These are phyloP conservation scores for Zygaena filipendulae DNA, from an alignment of 2,888 invertebrate species.

Conservation along the genomic window DNA sequence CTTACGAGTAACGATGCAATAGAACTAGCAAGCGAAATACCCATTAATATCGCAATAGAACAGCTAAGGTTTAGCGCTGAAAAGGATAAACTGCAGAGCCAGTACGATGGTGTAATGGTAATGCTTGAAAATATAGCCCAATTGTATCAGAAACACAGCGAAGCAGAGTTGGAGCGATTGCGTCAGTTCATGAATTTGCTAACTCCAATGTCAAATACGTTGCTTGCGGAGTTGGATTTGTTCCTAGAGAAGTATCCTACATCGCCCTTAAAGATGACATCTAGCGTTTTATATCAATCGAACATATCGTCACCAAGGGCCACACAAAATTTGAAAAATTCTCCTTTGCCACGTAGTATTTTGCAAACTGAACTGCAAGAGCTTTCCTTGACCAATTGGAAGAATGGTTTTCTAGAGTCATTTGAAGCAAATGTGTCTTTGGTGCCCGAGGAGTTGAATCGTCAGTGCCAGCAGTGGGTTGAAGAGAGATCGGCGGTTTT, in stretches of 20 bases:
- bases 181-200: conserved; percentile 39
- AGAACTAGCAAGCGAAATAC: conserved; percentile 37
- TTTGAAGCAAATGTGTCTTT: conserved; percentile 31
- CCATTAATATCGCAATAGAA: conserved; percentile 38
- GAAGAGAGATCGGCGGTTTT: conserved; percentile 31
- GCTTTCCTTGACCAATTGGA: conserved; percentile 37
- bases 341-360: conserved; percentile 29
- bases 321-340: conserved; percentile 10
- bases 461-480: conserved; percentile 38
- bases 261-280: conserved; percentile 6
- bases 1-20: conserved; percentile 35
- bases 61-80: conserved; percentile 34
- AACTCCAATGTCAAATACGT: conserved; percentile 25
- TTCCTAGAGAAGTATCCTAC: conserved; percentile 41
- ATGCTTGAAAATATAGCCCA: conserved; percentile 31
- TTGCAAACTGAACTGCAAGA: conserved; percentile 40
- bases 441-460: conserved; percentile 32
- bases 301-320: conserved; percentile 15
- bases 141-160: conserved; percentile 33
- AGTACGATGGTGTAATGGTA: conserved; percentile 22
- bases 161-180: conserved; percentile 34
- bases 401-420: conserved; percentile 46
- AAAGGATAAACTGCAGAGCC: conserved; percentile 31
- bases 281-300: conserved; percentile 3
- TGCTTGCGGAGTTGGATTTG: conserved; percentile 39